Base-by-base conservation (phyloP, 1,140 invertebrate species). In the Dreissena polymorpha region DNA sequence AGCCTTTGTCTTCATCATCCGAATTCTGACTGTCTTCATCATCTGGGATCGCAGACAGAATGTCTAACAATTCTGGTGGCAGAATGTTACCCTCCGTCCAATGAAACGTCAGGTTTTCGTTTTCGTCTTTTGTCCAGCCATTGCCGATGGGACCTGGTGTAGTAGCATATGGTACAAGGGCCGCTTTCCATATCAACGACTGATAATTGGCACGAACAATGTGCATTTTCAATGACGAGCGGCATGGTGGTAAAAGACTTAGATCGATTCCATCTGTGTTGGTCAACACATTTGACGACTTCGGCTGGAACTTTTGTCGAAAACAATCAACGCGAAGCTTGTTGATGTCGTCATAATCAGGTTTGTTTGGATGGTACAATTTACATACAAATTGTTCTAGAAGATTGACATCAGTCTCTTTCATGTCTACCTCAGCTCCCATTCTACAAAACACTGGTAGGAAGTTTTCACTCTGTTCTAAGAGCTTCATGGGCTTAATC, bases 301-400 rank as follows among this genome's bases (percentile, higher is more conserved):
- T 16, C 21, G 39, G 14, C 25, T 50, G 16, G 25, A 51, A 51
- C 21, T 72, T 72, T 39, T 53, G 39, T 50, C 49, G 14, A 18
- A 53, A 51, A 10, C 25, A 51, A 21, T 72, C 70, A 23, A 18
- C 10, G 16, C 70, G 39, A 39, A 72, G 25, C 23, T 51, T 72
- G 21, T 72, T 72, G 13, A 72, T 23, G 14, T 72, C 39, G 10
- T 12, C 53, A 25, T 72, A 72, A 18, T 51, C 21, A 18, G n/a
- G 39, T 53, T 72, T 72, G 8, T 49, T 49, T 39, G 39, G 39
- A 60, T 23, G 16, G 21, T 72, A 72, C 21, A 72, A 16, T 14
- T n/a, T 14, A 25, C 70, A 72, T 8, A 72, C 70, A 72, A 72
- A 72, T 21, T 55, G 10, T 53, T 72, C 70, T 50, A 72, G 14